These are phyloP conservation scores for Ivindomyrus marchei DNA, from an alignment of 2,113 vertebrate genomes.

Conservation along the genomic window DNA sequence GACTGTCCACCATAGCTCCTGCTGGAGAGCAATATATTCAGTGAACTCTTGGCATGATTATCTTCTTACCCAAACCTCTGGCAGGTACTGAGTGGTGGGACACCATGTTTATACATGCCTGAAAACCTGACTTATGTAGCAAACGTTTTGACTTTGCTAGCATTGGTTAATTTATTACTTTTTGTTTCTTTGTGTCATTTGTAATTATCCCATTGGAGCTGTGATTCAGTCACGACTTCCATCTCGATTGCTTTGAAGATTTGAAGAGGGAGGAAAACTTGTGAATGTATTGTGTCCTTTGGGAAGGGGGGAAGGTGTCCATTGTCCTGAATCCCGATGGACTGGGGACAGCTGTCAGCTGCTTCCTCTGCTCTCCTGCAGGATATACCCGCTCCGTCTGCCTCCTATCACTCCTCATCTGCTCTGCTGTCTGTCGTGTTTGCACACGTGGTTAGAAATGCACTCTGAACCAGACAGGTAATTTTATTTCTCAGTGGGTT, in stretches of 20 bases:
- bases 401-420: neutral
- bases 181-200: neutral
- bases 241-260: neutral
- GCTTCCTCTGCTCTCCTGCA: neutral
- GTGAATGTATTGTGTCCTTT: neutral
- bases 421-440: neutral
- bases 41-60: neutral
- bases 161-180: neutral
- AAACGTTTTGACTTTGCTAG: neutral
- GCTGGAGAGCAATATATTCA: neutral
- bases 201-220: neutral
- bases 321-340: neutral
- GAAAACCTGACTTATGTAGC: neutral
- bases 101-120: neutral
- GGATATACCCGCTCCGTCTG: neutral
- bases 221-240: neutral
- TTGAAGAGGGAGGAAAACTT: neutral
- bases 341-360: neutral
- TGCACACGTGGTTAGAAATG: neutral
- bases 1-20: neutral
- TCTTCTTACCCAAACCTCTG: neutral
- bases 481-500: slow-evolving; percentile 4
- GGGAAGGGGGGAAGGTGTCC: neutral
- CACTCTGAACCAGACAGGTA: neutral
- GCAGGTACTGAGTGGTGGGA: neutral